phyloP scores from a whole-genome alignment of 2,888 invertebrate species.

The Zygothrica quintamaculata region DNA sequence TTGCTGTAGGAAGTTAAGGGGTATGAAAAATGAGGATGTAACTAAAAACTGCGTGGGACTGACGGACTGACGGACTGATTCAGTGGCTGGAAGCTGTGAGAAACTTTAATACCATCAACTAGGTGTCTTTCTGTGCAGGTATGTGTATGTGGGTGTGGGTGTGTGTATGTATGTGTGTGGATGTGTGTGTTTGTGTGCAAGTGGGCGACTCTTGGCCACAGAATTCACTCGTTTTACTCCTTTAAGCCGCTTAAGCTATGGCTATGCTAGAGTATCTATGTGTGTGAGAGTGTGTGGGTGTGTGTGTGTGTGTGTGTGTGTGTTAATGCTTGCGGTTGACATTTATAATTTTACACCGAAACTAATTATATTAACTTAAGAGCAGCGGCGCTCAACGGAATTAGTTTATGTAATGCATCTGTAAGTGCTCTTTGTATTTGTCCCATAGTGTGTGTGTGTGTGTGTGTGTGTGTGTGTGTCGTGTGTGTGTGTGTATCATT shows the following conservation, averaged over 20 bases:
- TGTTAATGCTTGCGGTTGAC: conserved; percentile 54
- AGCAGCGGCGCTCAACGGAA: conserved; percentile 50
- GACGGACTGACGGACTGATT: conserved; percentile 13
- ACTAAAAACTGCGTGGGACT: conserved; percentile 33
- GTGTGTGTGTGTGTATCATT: conserved; percentile 4
- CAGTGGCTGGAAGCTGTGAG: conserved; percentile 11
- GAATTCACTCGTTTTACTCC: conserved; percentile 47
- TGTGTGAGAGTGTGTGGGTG: conserved; percentile 3
- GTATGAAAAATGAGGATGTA: conserved; percentile 7
- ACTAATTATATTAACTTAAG: conserved; percentile 74
- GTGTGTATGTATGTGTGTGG: conserved; percentile 6
- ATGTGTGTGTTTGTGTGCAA: conserved; percentile 25
- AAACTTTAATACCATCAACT: conserved; percentile 32
- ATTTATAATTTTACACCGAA: conserved; percentile 71
- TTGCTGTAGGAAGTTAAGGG: not conserved
- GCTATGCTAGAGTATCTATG: conserved; percentile 18
- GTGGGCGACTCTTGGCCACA: conserved; percentile 34
- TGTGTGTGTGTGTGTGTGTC: too few relatives aligned
- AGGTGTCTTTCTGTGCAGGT: too few relatives aligned
- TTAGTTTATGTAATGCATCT: conserved; percentile 73
- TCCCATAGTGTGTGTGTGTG: too few relatives aligned
- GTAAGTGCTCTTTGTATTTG: conserved; percentile 47
- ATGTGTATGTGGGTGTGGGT: not conserved
- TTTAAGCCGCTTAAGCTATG: conserved; percentile 49
- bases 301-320: conserved; percentile 11